A percentile compares a stretch with the other conserved stretches of the same genome.
Evolutionary conservation across 2,113 vertebrate genomes (phyloP).

Genomic region (Chaenocephalus aceratus): DNA sequence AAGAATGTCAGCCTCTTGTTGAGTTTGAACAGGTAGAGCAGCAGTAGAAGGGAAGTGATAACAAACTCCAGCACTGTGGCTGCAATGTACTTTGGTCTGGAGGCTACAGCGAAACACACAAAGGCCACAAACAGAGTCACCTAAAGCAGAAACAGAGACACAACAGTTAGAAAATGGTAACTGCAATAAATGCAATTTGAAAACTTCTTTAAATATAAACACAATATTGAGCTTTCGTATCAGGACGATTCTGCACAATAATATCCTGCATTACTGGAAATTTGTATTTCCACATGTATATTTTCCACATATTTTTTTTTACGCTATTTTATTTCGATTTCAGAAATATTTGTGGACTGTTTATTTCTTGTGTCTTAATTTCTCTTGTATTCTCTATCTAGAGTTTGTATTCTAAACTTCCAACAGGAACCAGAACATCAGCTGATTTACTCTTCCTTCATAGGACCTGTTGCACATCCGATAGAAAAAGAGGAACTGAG

Average conservation of each 20-base stretch:
- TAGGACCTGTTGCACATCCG: neutral
- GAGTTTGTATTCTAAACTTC: neutral
- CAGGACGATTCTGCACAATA: neutral
- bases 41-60: slow-evolving; percentile 77
- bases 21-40: slow-evolving; percentile 86
- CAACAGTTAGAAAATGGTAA: neutral
- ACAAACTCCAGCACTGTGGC: slow-evolving; percentile 81
- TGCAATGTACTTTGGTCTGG: slow-evolving; percentile 70
- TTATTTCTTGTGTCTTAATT: too few relatives aligned
- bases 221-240: neutral
- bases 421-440: neutral
- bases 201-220: neutral
- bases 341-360: too few relatives aligned
- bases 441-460: neutral
- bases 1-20: slow-evolving; percentile 79
- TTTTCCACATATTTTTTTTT: too few relatives aligned
- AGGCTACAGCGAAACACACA: slow-evolving; percentile 78
- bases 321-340: too few relatives aligned
- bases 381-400: neutral
- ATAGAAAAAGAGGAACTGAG: slow-evolving; percentile 42
- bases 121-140: slow-evolving; percentile 65
- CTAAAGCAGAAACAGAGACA: slow-evolving; percentile 67
- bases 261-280: too few relatives aligned
- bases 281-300: too few relatives aligned
- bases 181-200: neutral